Evolutionary conservation across 1,140 invertebrate species (phyloP).

Genomic region (Drosophila santomea): DNA sequence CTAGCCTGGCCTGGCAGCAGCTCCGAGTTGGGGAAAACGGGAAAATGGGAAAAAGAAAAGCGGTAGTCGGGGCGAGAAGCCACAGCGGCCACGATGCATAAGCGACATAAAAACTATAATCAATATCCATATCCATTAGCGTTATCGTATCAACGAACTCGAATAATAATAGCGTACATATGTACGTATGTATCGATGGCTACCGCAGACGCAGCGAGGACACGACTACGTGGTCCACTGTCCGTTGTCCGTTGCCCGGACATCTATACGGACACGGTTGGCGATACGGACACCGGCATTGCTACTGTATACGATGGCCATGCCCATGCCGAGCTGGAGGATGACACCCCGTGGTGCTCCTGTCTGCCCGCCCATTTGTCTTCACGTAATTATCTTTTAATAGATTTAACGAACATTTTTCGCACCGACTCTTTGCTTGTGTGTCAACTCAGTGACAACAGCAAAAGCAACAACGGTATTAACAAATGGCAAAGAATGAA

Average conservation of each 20-base stretch:
- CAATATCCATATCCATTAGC: slow-evolving; percentile 83
- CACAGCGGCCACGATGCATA: slow-evolving; percentile 47
- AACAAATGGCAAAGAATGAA: slow-evolving; percentile 46
- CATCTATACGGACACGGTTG: slow-evolving; percentile 15
- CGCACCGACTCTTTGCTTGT: slow-evolving; percentile 70
- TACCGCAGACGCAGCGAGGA: slow-evolving; percentile 38
- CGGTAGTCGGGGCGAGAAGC: slow-evolving; percentile 6
- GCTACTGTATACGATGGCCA: slow-evolving; percentile 17
- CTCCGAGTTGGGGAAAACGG: background rate
- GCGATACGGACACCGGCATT: slow-evolving; percentile 26
- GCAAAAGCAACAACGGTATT: slow-evolving; percentile 40
- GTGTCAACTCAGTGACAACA: slow-evolving; percentile 51
- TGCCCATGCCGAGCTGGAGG: slow-evolving; percentile 14
- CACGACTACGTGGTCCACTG: background rate
- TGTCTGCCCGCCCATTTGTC: slow-evolving; percentile 66
- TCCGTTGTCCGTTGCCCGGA: background rate
- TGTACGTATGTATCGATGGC: slow-evolving; percentile 32
- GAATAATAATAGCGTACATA: slow-evolving; percentile 70
- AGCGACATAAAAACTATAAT: slow-evolving; percentile 79
- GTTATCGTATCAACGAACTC: slow-evolving; percentile 80
- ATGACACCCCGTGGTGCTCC: slow-evolving; percentile 8
- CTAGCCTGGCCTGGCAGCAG: background rate
- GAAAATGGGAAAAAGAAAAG: background rate
- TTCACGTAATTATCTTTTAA: slow-evolving; percentile 84
- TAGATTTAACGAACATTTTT: slow-evolving; percentile 83